A percentile compares a stretch with the other conserved stretches of the same genome.
Conservation (phyloP, 1,140 invertebrate genomes). For the Hyles vespertilio region DNA sequence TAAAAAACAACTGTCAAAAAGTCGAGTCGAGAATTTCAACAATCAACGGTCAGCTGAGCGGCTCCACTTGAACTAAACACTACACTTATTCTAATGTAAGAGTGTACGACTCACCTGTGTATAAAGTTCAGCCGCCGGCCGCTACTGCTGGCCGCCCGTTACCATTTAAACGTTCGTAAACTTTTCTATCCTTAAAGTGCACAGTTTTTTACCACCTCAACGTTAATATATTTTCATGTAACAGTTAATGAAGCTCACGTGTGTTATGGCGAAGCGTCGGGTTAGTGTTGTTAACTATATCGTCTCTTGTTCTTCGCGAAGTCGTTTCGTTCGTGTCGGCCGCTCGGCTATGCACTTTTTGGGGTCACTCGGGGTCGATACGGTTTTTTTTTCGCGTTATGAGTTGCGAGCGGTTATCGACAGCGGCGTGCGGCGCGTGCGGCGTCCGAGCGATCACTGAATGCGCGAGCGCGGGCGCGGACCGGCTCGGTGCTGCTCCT, state of each 20-base stretch:
- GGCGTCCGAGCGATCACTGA: conserved; percentile 59
- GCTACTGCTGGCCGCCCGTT: conserved; percentile 29
- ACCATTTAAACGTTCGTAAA: conserved; percentile 42
- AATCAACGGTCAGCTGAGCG: conserved; percentile 17
- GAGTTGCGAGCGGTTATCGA: conserved; percentile 15
- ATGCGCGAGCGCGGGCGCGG: conserved; percentile 3
- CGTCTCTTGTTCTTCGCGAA: conserved; percentile 38
- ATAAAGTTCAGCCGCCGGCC: conserved; percentile 24
- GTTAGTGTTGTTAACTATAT: conserved; percentile 34
- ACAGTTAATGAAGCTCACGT: conserved; percentile 49
- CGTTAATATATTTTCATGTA: conserved; percentile 17
- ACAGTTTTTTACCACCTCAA: conserved; percentile 49
- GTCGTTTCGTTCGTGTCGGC: conserved; percentile 55
- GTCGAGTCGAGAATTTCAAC: conserved; percentile 1
- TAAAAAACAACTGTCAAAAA: conserved; percentile 30
- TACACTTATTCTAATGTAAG: conserved; percentile 6
- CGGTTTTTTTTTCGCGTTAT: conserved; percentile 30
- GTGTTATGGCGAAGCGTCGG: conserved; percentile 42
- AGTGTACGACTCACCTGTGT: conserved; percentile 44
- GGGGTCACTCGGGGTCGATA: conserved; percentile 57
- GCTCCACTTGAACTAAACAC: conserved; percentile 7
- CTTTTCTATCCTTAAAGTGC: conserved; percentile 25
- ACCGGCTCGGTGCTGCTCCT: conserved; percentile 12
- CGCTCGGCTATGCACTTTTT: conserved; percentile 46
- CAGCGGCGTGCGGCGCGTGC: conserved; percentile 36